Base-by-base conservation (phyloP, 1,140 invertebrate genomes). In the Drosophila nigromelanica region DNA sequence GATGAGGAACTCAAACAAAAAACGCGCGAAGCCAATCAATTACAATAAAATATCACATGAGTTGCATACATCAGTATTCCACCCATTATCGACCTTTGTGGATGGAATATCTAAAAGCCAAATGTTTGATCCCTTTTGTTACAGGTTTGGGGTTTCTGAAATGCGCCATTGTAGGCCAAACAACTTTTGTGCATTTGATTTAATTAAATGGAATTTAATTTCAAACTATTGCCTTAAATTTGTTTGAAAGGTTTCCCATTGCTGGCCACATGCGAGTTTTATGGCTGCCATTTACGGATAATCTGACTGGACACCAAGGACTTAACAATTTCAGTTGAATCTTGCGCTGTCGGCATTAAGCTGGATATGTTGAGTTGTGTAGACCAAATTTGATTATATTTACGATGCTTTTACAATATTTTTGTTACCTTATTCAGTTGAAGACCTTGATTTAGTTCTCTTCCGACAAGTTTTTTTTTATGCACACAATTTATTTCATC, bases 401-500 rank as follows among this genome's bases (percentile, higher is more conserved):
- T 24, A 51, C 52, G 43, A 48, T 18, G 39, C 45, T 66, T 39
- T 67, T 47, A 56, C 45, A 72, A 67, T 60, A 59, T 60, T 64
- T 48, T 62, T 52, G 48, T 40, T 43, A 15, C 21, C 24, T 64
- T 58, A 66, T 71, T 37, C 68, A 64, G 61, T 70, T 70, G 60
- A 63, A 70, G 61, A 56, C 61, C 68, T 71, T 66, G 68, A 71
- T 66, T 64, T 71, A 66, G 61, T 66, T 45, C 37, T 35, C 42
- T 33, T 21, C 10, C 55, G 43, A 24, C 12, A 5, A 14, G 21
- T 45, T 33, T 6, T 48, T 48, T 71, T 64, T 64, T 50, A 56
- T 61, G 58, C 35, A 37, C 42, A 27, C 51, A 54, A 56, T 43
- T 35, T 63, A 56, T 54, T 47, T 61, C 30, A 33, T 33, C 0